phyloP scores from a whole-genome alignment of 2,113 vertebrate species.

The Cyphomyrus plagiostoma region DNA sequence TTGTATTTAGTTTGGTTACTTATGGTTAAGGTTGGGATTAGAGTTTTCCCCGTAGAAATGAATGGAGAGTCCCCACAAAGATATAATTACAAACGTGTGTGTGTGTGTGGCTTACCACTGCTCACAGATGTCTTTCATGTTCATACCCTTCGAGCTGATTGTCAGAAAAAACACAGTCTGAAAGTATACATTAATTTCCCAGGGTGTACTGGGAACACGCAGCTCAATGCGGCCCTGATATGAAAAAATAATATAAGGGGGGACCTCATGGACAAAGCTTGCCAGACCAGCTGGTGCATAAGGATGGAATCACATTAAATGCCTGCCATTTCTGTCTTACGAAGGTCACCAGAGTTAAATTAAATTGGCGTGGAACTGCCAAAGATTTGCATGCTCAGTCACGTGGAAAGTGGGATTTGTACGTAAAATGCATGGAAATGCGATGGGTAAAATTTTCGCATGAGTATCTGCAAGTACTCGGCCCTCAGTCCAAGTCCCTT shows the following conservation, averaged over 20 bases:
- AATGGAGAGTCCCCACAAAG: too few species aligned
- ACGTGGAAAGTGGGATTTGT: background rate
- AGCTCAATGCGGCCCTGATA: background rate
- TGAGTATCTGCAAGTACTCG: background rate
- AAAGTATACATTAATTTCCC: conserved; percentile 10
- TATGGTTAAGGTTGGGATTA: too few species aligned
- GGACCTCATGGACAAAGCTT: too few species aligned
- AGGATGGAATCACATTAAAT: background rate
- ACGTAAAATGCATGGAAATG: background rate
- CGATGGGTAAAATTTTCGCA: background rate
- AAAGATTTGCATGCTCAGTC: background rate
- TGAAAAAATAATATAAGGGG: background rate
- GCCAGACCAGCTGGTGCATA: background rate
- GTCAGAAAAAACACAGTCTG: background rate
- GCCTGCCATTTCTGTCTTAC: background rate
- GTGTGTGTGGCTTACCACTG: background rate
- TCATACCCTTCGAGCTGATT: background rate
- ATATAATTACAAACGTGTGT: background rate
- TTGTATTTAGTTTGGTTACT: too few species aligned
- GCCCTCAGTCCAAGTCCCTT: background rate
- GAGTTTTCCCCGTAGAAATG: too few species aligned
- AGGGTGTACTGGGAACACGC: background rate
- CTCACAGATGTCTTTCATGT: background rate
- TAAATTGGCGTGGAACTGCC: background rate
- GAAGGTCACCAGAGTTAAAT: background rate